These are phyloP conservation scores for Anisognathus igniventris DNA, from an alignment of 2,797 vertebrate species.

Conservation along the genomic window DNA sequence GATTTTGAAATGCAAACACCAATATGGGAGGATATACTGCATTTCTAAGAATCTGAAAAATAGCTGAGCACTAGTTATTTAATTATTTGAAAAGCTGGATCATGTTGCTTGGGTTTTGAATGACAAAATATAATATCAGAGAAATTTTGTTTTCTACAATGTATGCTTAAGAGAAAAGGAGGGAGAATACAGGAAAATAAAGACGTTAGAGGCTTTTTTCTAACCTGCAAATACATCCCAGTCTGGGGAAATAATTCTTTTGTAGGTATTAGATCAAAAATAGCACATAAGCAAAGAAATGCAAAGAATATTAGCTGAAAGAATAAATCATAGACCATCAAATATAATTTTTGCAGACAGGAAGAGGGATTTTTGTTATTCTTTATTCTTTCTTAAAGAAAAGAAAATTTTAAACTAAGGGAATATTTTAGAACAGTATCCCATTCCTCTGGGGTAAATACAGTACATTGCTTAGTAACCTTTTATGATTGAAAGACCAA, in stretches of 20 bases:
- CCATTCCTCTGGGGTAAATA: background rate
- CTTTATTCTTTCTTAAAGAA: background rate
- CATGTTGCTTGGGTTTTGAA: background rate
- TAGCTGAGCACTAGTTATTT: background rate
- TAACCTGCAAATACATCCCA: constrained; percentile 29
- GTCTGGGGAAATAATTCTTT: background rate
- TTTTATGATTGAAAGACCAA: background rate
- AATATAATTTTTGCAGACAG: background rate
- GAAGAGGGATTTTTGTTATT: background rate
- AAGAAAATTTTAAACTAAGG: background rate
- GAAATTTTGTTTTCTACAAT: constrained; percentile 39
- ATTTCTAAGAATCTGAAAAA: background rate
- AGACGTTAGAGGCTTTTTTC: background rate
- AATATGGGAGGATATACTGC: background rate
- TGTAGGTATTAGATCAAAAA: constrained; percentile 43
- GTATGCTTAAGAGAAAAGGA: constrained; percentile 37
- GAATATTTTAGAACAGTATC: background rate
- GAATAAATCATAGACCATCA: constrained; percentile 47
- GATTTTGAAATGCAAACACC: background rate
- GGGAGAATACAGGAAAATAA: constrained; percentile 34
- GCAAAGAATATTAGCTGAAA: constrained; percentile 35
- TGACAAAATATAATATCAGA: background rate
- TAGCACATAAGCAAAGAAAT: constrained; percentile 41
- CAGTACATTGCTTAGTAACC: background rate
- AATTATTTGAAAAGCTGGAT: constrained; percentile 11